These are phyloP conservation scores for Melangyna quadrimaculata DNA, from an alignment of 2,888 invertebrate species.

Conservation along the genomic window DNA sequence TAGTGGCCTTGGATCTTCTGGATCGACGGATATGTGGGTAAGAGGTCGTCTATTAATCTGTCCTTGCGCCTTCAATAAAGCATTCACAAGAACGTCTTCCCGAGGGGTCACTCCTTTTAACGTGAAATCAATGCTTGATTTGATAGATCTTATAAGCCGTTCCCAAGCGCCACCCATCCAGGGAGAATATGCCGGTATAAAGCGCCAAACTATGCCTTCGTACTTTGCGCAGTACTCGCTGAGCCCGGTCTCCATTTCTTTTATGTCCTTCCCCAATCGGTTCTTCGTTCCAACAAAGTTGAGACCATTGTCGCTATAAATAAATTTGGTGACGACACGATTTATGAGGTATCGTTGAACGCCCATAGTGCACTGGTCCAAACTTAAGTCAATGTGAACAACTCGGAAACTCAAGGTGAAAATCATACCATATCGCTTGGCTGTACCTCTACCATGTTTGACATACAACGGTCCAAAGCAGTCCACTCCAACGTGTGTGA, in stretches of 20 bases:
- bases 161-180: too few relatives aligned
- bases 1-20: too few relatives aligned
- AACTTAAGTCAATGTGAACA: background rate
- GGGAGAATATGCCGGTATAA: too few relatives aligned
- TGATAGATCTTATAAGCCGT: too few relatives aligned
- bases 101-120: too few relatives aligned
- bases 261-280: too few relatives aligned
- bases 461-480: background rate
- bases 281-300: background rate
- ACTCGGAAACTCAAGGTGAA: background rate
- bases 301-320: background rate
- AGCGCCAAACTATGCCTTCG: too few relatives aligned
- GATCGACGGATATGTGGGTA: too few relatives aligned
- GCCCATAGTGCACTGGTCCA: background rate
- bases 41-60: background rate
- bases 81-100: background rate
- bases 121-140: too few relatives aligned
- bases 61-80: background rate
- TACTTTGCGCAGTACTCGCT: too few relatives aligned
- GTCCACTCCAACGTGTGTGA: background rate
- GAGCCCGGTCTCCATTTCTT: too few relatives aligned
- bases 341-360: background rate
- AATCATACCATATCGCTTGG: background rate
- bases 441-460: background rate
- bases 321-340: background rate